Evolutionary conservation across 2,888 invertebrate species (phyloP), one percentile per base, ranked within the genome.

Genomic region (Sphaerophoria taeniata): DNA sequence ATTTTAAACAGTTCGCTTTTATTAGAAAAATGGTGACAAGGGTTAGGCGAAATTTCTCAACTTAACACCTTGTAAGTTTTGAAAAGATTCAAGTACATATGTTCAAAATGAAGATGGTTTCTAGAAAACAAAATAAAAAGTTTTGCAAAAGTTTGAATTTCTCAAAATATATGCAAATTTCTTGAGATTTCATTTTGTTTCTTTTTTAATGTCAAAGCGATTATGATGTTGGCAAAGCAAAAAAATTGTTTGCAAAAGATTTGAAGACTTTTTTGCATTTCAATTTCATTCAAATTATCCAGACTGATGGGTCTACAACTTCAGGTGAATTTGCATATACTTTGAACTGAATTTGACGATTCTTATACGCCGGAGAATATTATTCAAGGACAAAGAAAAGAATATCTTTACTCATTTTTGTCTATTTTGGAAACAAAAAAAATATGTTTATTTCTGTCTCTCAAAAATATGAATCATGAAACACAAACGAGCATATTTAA

Each of bases 201-300:
- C 3, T 53, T 16, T 24, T 12, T 24, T 73, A 56, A 74, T 74
- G 73, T 78, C 53, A 31, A 24, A 74, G 49, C 78, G 82, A 78
- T 83, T 78, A 70, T 51, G 78, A 73, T 78, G 63, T 83, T 83
- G 73, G 69, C 73, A 78, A 56, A 53, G 56, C 43, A 51, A 36
- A 51, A 47, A 51, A 60, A 4, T 45, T 45, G 47, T 47, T 47
- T 61, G 36, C n/a, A 6, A 24, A 9, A 14, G n/a, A 34, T 51
- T 36, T 6, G 16, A n/a, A 6, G 39, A 24, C 16, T 16, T 51
- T 51, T n/a, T n/a, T 14, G 47, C 5, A 7, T 49, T 14, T 16
- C 6, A 24, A 49, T 49, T 49, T 33, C 4, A 33, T 33, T 33
- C n/a, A 12, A 5, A 60, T 60, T 16, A 39, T 4, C 36, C 58